Conservation (phyloP, 2,797 vertebrate genomes). For the Alosa sapidissima region DNA sequence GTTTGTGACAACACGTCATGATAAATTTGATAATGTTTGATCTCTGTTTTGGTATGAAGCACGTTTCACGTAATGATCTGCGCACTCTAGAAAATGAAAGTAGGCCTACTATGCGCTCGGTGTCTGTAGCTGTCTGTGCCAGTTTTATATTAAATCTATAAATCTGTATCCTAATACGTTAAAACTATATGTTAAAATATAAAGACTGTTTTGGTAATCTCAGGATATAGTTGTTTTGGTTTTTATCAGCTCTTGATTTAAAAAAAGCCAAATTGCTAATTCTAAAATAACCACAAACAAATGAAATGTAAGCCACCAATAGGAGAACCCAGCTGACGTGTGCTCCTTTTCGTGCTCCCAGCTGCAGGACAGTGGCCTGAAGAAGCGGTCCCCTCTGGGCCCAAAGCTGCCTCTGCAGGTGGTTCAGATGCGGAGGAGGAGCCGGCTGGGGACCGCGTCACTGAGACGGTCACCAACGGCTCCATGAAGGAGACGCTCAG, state of each 20-base stretch:
- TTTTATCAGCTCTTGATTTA: not conserved
- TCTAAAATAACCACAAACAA: not conserved
- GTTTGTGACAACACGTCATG: too few relatives aligned
- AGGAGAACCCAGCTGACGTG: not conserved
- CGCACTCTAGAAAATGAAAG: too few relatives aligned
- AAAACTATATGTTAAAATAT: too few relatives aligned
- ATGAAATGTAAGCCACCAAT: not conserved
- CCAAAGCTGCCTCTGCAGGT: constrained; percentile 73
- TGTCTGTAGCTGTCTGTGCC: too few relatives aligned
- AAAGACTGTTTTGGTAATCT: too few relatives aligned
- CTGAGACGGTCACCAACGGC: constrained; percentile 97
- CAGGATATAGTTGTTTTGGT: not conserved
- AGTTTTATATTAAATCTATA: too few relatives aligned
- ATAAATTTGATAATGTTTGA: too few relatives aligned
- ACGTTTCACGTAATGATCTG: too few relatives aligned
- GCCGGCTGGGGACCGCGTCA: constrained; percentile 83
- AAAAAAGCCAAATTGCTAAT: not conserved
- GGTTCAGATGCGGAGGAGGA: constrained; percentile 80
- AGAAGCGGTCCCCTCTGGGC: constrained; percentile 44
- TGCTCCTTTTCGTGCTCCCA: constrained; percentile 36
- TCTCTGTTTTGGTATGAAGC: too few relatives aligned
- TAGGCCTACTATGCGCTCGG: too few relatives aligned
- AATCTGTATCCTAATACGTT: too few relatives aligned
- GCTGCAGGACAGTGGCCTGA: constrained; percentile 70
- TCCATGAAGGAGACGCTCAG: constrained; percentile 98